These are phyloP conservation scores for Hoplias malabaricus DNA, from an alignment of 2,113 vertebrate species.

Conservation along the genomic window DNA sequence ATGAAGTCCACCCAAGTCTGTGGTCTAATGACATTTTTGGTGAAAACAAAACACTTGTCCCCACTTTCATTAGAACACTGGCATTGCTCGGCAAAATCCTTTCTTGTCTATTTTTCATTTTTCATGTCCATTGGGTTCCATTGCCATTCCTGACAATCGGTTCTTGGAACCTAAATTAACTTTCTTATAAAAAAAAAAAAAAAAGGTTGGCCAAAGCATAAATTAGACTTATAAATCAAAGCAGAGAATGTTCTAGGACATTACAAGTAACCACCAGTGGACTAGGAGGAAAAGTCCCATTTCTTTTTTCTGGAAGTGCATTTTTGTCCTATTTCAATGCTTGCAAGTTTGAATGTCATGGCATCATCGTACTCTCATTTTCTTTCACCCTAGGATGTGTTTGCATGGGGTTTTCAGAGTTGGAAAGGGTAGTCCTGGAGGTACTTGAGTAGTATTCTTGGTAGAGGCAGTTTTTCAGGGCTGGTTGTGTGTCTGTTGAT, in stretches of 20 bases:
- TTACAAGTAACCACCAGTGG: conserved; percentile 27
- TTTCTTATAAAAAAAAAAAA: neutral
- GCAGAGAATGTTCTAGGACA: neutral
- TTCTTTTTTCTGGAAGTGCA: conserved; percentile 2
- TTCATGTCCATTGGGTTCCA: neutral
- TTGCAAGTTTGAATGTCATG: conserved; percentile 1
- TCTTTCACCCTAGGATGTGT: neutral
- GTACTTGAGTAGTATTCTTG: conserved; percentile 83
- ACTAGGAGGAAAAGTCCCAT: conserved; percentile 25
- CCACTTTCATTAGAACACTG: neutral
- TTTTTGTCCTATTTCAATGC: neutral
- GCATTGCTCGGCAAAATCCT: neutral
- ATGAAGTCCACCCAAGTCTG: neutral
- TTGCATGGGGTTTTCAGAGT: conserved; percentile 77
- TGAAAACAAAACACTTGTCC: neutral
- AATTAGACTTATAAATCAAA: neutral
- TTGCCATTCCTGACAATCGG: neutral
- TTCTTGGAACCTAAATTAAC: conserved; percentile 18
- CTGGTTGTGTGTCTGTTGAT: conserved; percentile 81
- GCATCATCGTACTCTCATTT: neutral
- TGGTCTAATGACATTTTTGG: neutral
- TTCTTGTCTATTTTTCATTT: neutral
- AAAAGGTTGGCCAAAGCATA: neutral
- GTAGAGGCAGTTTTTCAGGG: conserved; percentile 81
- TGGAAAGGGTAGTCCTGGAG: conserved; percentile 94